A percentile compares a stretch with the other conserved stretches of the same genome.
These are phyloP conservation scores for Dipus sagitta DNA, from an alignment of 2,797 vertebrate species.

Conservation along the genomic window DNA sequence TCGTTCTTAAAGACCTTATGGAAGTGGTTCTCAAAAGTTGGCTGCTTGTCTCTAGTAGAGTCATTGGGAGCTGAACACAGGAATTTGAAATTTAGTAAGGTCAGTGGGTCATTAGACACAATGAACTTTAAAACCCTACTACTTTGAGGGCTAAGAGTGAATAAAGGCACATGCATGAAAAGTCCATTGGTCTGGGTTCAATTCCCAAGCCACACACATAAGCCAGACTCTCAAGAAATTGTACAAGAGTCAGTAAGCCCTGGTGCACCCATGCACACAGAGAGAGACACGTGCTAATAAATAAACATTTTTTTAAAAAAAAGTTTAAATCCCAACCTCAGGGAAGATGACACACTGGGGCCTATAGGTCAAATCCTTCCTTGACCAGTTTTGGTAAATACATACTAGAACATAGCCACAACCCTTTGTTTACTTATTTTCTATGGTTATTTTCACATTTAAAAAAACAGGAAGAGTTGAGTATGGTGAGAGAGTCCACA, in stretches of 20 bases:
- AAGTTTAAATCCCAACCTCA: not conserved
- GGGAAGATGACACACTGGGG: not conserved
- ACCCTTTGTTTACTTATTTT: not conserved
- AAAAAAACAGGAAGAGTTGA: not conserved
- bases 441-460: not conserved
- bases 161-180: no score
- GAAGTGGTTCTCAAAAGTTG: slow-evolving; percentile 9
- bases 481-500: not conserved
- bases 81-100: not conserved
- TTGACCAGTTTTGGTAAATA: not conserved
- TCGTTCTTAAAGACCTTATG: not conserved
- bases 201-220: no score
- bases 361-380: not conserved
- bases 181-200: no score
- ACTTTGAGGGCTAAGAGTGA: no score
- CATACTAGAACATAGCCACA: not conserved
- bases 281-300: no score
- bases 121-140: not conserved
- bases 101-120: not conserved
- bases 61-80: not conserved
- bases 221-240: no score
- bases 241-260: no score
- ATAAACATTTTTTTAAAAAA: no score
- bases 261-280: no score
- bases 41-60: not conserved